Conservation (phyloP, 2,888 invertebrate species). For the Synergus laeviventris region DNA sequence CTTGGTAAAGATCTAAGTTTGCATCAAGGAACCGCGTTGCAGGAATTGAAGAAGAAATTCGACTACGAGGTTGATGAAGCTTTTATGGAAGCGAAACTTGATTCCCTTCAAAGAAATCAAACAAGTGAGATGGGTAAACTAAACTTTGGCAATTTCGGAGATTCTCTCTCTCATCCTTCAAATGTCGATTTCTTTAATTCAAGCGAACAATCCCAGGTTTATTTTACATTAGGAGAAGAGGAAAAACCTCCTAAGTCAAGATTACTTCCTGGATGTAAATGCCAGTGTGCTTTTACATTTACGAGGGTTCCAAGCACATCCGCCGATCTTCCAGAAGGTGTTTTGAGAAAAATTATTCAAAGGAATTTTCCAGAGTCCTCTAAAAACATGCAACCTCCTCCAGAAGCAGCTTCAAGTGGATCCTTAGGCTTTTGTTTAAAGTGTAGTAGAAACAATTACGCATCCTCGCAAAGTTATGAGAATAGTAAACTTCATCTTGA, state of each 20-base stretch:
- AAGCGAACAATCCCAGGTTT: conserved; percentile 62
- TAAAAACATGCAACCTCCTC: conserved; percentile 66
- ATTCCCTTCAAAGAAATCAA: conserved; percentile 48
- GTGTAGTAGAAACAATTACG: conserved; percentile 63
- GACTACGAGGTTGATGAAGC: conserved; percentile 54
- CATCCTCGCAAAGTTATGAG: conserved; percentile 58
- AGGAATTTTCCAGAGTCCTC: conserved; percentile 73
- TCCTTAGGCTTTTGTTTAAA: conserved; percentile 63
- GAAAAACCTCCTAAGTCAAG: conserved; percentile 56
- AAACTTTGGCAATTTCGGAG: conserved; percentile 48
- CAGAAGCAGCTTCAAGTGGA: conserved; percentile 44
- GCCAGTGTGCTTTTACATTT: conserved; percentile 68
- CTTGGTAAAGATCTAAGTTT: conserved; percentile 36
- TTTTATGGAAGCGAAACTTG: conserved; percentile 53
- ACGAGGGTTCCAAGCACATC: conserved; percentile 70
- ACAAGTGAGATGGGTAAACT: conserved; percentile 49
- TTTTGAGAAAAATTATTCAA: conserved; percentile 71
- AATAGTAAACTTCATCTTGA: conserved; percentile 77
- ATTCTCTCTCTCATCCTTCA: conserved; percentile 50
- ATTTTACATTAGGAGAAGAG: conserved; percentile 70
- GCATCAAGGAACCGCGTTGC: conserved; percentile 45
- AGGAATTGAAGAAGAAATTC: conserved; percentile 57
- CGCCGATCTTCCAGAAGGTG: conserved; percentile 69
- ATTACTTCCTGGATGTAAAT: conserved; percentile 53
- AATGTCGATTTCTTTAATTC: conserved; percentile 51